Evolutionary conservation across 2,113 vertebrate species (phyloP).

Genomic region (human (Homo sapiens)): GRCh38 chr7:14154001-14154500

Average conservation of each 20-base stretch:
- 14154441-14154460: not conserved
- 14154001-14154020: not conserved
- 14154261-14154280: not conserved
- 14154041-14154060: not conserved
- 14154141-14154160: not conserved
- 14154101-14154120: not conserved
- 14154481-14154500: not conserved
- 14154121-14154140: not conserved
- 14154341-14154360: not conserved
- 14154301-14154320: not conserved
- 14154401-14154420: not conserved
- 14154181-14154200: not conserved
- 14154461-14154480: not conserved
- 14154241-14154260: not conserved
- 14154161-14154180: not conserved
- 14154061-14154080: not conserved
- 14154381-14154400: not conserved
- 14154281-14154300: not conserved
- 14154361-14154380: not conserved
- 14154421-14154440: not conserved
- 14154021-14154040: not conserved
- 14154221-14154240: not conserved
- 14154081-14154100: not conserved
- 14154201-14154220: slow-evolving; percentile 1
- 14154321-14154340: not conserved